A percentile compares a stretch with the other conserved stretches of the same genome.
phyloP scores from a whole-genome alignment of 2,888 invertebrate species.

The Eupithecia inturbata region DNA sequence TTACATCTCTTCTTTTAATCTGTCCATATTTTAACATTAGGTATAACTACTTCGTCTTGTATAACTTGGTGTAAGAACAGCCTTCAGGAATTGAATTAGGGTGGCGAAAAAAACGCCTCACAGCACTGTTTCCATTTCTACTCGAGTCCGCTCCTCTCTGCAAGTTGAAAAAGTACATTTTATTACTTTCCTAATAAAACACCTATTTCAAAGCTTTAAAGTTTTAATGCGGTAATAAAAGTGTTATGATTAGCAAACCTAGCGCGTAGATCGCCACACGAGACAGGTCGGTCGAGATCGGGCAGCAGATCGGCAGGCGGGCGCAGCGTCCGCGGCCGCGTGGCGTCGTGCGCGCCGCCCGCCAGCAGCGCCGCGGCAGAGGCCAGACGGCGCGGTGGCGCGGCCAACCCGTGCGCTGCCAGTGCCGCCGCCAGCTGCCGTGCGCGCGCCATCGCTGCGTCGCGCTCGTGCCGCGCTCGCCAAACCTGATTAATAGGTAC shows the following conservation, averaged over 20 bases:
- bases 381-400: slow-evolving; percentile 87
- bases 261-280: slow-evolving; percentile 76
- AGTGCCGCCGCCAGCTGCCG: slow-evolving; percentile 94
- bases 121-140: slow-evolving; percentile 97
- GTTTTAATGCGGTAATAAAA: not conserved
- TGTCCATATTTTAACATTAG: slow-evolving; percentile 82
- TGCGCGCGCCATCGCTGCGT: slow-evolving; percentile 92
- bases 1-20: slow-evolving; percentile 82
- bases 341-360: slow-evolving; percentile 82
- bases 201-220: not conserved
- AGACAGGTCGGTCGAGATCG: slow-evolving; percentile 79
- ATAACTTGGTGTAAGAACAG: slow-evolving; percentile 85
- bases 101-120: slow-evolving; percentile 86
- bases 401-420: slow-evolving; percentile 92
- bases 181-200: not conserved
- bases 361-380: slow-evolving; percentile 85
- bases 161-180: slow-evolving; percentile 46
- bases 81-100: slow-evolving; percentile 84
- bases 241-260: slow-evolving; percentile 53
- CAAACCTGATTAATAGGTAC: slow-evolving; percentile 84
- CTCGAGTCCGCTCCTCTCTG: slow-evolving; percentile 86
- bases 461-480: slow-evolving; percentile 96
- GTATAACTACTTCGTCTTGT: slow-evolving; percentile 84
- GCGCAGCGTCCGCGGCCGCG: slow-evolving; percentile 75
- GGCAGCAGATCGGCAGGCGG: slow-evolving; percentile 75